These are phyloP conservation scores for Cheirogaleus major DNA, from an alignment of 2,797 vertebrate genomes.

Conservation along the genomic window DNA sequence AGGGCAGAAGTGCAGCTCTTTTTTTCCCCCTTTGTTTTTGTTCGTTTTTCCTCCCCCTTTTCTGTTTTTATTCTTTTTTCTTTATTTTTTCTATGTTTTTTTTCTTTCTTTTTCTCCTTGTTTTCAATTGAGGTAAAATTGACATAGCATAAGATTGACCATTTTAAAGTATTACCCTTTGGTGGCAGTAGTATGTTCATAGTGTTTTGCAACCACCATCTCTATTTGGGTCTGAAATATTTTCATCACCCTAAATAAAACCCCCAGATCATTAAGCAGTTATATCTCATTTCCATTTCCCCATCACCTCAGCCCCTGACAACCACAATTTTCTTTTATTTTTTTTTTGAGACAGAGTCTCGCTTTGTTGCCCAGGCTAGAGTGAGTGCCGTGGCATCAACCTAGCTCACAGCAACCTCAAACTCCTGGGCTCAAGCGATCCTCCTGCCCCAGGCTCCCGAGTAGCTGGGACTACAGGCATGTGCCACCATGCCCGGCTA, in stretches of 20 bases:
- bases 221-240: background rate
- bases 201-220: background rate
- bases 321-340: background rate
- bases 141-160: background rate
- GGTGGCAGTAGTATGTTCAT: background rate
- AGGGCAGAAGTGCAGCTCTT: no score
- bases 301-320: background rate
- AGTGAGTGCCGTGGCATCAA: no score
- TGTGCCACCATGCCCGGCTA: no score
- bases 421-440: no score
- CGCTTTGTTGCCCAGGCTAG: rapidly evolving
- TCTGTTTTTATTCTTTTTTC: background rate
- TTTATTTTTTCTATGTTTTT: no score
- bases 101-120: background rate
- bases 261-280: background rate
- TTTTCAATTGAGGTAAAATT: background rate
- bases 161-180: background rate
- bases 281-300: background rate
- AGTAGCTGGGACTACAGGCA: no score
- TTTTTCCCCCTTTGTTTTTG: no score
- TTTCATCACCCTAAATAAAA: background rate
- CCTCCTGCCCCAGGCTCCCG: no score
- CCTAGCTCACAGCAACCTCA: no score
- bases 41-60: no score
- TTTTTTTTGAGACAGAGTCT: no score